Percentiles rank a stretch among this genome's conserved stretches.
These are phyloP conservation scores for Ptyas mucosa DNA, from an alignment of 2,113 vertebrate genomes.

Conservation along the genomic window DNA sequence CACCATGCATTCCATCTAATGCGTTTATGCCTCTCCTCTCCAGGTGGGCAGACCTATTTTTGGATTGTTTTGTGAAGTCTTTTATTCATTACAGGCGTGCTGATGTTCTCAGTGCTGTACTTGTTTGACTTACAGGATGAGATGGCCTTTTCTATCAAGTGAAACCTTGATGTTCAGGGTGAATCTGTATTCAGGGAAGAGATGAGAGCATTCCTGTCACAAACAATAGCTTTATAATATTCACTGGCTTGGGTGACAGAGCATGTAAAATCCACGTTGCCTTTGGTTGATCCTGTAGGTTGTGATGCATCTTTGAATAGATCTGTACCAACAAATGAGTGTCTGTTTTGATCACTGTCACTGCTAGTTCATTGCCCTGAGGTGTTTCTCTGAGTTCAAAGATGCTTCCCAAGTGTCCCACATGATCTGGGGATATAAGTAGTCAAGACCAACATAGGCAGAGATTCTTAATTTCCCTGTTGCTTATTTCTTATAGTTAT, in stretches of 20 bases:
- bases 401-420: neutral
- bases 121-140: neutral
- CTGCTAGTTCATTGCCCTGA: slow-evolving; percentile 38
- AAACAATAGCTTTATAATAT: neutral
- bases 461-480: neutral
- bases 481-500: slow-evolving; percentile 17
- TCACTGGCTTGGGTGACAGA: neutral
- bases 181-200: neutral
- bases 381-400: slow-evolving; percentile 27
- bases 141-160: neutral
- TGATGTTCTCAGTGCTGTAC: neutral
- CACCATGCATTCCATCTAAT: neutral
- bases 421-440: neutral
- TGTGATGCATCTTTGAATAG: slow-evolving; percentile 24
- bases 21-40: neutral
- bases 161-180: neutral
- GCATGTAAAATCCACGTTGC: slow-evolving; percentile 43
- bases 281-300: slow-evolving; percentile 33
- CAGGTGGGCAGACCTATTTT: neutral
- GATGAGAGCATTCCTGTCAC: neutral
- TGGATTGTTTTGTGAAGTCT: slow-evolving; percentile 1
- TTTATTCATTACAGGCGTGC: neutral
- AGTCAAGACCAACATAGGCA: slow-evolving; percentile 26
- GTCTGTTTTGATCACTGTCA: slow-evolving; percentile 34
- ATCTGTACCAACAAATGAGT: neutral